A percentile compares a stretch with the other conserved stretches of the same genome.
Evolutionary conservation across 2,888 invertebrate genomes (phyloP).

Genomic region (Flexamia atlantica): DNA sequence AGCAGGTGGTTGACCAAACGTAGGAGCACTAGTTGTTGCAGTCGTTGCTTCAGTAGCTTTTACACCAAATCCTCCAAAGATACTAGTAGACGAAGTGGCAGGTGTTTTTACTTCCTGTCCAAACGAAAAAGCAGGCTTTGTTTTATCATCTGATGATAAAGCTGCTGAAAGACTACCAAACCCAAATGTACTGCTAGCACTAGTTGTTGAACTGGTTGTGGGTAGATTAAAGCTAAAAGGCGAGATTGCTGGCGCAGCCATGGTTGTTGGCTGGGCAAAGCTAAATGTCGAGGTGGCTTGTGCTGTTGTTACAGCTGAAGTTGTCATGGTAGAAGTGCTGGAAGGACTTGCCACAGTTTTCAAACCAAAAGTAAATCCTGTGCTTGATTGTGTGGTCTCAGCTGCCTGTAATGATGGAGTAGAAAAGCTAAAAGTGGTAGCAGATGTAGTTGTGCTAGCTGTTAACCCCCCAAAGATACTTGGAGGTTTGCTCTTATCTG

Average conservation of each 20-base stretch:
- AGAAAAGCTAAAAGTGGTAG: slow-evolving; percentile 21
- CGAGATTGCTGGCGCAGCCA: neutral
- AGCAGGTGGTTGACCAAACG: slow-evolving; percentile 35
- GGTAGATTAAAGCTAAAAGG: slow-evolving; percentile 33
- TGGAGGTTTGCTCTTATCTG: slow-evolving; percentile 5
- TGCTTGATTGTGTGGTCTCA: neutral
- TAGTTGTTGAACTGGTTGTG: slow-evolving; percentile 13
- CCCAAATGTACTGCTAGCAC: slow-evolving; percentile 41
- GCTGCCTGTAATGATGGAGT: neutral
- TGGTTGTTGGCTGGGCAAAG: slow-evolving; percentile 21
- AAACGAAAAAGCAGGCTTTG: slow-evolving; percentile 37
- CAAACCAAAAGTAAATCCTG: slow-evolving; percentile 37
- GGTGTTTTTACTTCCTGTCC: slow-evolving; percentile 21
- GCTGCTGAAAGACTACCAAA: slow-evolving; percentile 17
- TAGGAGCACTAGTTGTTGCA: too few species aligned
- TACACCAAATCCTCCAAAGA: slow-evolving; percentile 24
- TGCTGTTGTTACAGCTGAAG: neutral
- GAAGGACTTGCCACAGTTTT: slow-evolving; percentile 17
- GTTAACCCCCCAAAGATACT: slow-evolving; percentile 7
- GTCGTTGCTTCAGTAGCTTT: neutral
- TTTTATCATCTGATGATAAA: slow-evolving; percentile 21
- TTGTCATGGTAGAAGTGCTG: slow-evolving; percentile 11
- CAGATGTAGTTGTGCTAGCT: slow-evolving; percentile 10
- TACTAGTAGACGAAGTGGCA: neutral
- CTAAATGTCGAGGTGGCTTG: slow-evolving; percentile 52